Evolutionary conservation across 2,797 vertebrate species (phyloP).

Genomic region (Tragopan temminckii): DNA sequence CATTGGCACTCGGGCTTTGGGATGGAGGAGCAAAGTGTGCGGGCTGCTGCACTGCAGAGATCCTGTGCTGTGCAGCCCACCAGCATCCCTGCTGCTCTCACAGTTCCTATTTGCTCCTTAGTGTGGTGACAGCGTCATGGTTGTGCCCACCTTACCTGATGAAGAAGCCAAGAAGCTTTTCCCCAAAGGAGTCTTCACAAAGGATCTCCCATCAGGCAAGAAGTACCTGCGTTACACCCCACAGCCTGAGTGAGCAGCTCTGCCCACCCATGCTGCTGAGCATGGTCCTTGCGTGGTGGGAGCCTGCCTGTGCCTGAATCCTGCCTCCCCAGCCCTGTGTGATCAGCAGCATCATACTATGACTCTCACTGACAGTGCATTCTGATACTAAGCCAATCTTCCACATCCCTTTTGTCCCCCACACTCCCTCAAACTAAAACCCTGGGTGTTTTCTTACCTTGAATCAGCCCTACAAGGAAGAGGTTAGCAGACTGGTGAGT

Average conservation of each 20-base stretch:
- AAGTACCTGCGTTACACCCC: conserved; percentile 95
- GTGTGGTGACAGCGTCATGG: conserved; percentile 93
- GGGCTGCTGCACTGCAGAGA: accelerated
- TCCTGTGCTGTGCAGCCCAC: not conserved
- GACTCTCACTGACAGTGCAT: not conserved
- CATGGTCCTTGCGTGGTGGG: not conserved
- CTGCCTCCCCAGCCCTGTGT: not conserved
- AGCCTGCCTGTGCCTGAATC: not conserved
- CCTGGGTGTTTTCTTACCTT: not conserved
- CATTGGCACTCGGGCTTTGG: not conserved
- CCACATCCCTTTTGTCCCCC: not conserved
- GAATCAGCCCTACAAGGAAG: not conserved
- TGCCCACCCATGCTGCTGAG: not conserved
- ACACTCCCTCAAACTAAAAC: not conserved
- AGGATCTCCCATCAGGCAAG: conserved; percentile 93
- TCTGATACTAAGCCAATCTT: not conserved
- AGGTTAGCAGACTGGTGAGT: not conserved
- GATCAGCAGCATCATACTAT: accelerated
- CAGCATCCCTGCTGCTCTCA: not conserved
- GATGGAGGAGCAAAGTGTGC: not conserved
- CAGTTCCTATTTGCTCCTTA: conserved; percentile 22
- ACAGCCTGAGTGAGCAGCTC: conserved; percentile 76
- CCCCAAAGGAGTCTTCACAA: conserved; percentile 90
- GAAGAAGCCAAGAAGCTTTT: conserved; percentile 90
- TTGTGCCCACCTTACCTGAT: conserved; percentile 90